Evolutionary conservation across 2,888 invertebrate species (phyloP), one percentile per base, ranked within the genome.

Genomic region (Catocala fraxini): DNA sequence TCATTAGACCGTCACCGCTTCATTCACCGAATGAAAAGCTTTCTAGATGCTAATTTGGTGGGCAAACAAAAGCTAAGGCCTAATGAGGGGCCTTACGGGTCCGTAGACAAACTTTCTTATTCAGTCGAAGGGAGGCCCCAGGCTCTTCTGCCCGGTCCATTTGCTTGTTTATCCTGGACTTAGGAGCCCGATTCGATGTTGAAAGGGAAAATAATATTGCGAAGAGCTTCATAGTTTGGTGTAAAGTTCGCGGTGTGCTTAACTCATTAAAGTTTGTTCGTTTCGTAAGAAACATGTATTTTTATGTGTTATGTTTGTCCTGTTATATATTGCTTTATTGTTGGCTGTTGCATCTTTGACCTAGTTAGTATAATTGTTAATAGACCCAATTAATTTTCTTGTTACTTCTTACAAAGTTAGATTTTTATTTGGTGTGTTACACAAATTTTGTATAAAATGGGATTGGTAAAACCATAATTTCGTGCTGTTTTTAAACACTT

Each of bases 141-240:
- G 85, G 90, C 89, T 83, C 84, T 91, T 92, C 92, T 91, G 90
- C 86, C 85, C 89, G 86, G 89, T 88, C 91, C 92, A 92, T 92
- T 92, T 90, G 87, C 88, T 90, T 93, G 89, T 93, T 94, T 93
- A 90, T 89, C 85, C 87, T 89, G 84, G 87, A 88, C 91, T 91
- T 89, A 89, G 83, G 77, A 80, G 81, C 80, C 70, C 70, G 57
- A 61, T 74, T 71, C 75, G 75, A 78, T 74, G 68, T 61, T 74
- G 69, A 79, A 76, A 79, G 77, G 66, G 80, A 79, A 83, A 86
- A 83, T 80, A 80, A 82, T 81, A 76, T 78, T 63, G 45, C 65
- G 59, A 77, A 77, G 70, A 71, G 81, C 73, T 81, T 82, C 77
- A 67, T 79, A 75, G 69, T 78, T 77, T 67, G 73, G 71, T 78